Conservation (phyloP, 2,888 invertebrate genomes). For the Drosophila falleni region DNA sequence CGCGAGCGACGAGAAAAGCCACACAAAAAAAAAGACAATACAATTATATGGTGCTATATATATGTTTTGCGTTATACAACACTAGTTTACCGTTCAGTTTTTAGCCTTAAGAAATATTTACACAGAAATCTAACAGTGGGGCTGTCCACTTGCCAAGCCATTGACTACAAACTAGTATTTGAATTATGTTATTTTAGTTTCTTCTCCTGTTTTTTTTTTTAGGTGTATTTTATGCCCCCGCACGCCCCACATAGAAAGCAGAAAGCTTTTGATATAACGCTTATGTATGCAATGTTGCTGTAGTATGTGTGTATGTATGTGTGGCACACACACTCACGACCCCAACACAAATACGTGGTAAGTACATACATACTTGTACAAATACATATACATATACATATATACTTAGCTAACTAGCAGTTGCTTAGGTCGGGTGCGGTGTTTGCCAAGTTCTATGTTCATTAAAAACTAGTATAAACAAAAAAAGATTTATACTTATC, state of each 20-base stretch:
- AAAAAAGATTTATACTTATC: slow-evolving; percentile 33
- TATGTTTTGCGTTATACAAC: slow-evolving; percentile 65
- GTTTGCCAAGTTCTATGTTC: slow-evolving; percentile 59
- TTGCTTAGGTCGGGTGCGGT: slow-evolving; percentile 66
- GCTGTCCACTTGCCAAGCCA: slow-evolving; percentile 25
- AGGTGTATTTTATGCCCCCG: slow-evolving; percentile 6
- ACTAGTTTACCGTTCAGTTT: slow-evolving; percentile 66
- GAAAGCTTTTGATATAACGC: slow-evolving; percentile 75
- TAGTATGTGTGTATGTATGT: slow-evolving; percentile 34
- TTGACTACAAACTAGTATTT: slow-evolving; percentile 29
- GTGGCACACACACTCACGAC: slow-evolving; percentile 53
- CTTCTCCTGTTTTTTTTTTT: neutral
- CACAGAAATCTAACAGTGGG: slow-evolving; percentile 52
- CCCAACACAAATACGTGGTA: slow-evolving; percentile 14
- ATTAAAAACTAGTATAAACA: slow-evolving; percentile 41
- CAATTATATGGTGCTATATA: slow-evolving; percentile 47
- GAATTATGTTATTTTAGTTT: slow-evolving; percentile 2
- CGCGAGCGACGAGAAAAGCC: slow-evolving; percentile 73
- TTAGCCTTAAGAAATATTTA: slow-evolving; percentile 67
- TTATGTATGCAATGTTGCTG: slow-evolving; percentile 43
- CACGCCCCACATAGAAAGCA: slow-evolving; percentile 33
- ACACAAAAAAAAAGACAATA: slow-evolving; percentile 44
- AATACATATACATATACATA: slow-evolving; percentile 9
- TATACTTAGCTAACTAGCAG: slow-evolving; percentile 48
- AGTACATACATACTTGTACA: slow-evolving; percentile 16